Percentiles rank a stretch among this genome's conserved stretches.
phyloP scores from a whole-genome alignment of 1,140 invertebrate genomes.

The Polypedilum pembai region DNA sequence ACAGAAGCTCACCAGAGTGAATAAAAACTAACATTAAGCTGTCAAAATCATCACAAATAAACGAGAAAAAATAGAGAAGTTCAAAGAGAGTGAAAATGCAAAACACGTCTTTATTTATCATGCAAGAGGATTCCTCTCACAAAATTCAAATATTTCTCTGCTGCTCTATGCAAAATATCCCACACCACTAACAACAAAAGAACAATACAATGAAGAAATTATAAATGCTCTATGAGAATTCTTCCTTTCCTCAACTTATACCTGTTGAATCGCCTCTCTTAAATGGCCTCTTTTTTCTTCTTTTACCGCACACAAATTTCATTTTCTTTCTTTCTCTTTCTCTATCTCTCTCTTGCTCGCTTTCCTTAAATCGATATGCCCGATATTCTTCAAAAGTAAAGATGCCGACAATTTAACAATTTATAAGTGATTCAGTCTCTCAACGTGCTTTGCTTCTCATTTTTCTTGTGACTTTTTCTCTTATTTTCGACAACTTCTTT shows the following conservation, averaged over 20 bases:
- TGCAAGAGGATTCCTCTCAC: too few species aligned
- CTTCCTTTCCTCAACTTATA: neutral
- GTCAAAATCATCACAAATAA: too few species aligned
- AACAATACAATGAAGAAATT: too few species aligned
- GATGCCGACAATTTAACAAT: slow-evolving; percentile 26
- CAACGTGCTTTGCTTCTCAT: neutral
- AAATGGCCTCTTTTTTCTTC: slow-evolving; percentile 21
- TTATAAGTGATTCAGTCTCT: slow-evolving; percentile 9
- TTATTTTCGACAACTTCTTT: slow-evolving; percentile 16
- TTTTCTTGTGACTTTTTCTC: neutral
- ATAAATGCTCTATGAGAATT: too few species aligned
- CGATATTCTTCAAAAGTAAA: slow-evolving; percentile 15
- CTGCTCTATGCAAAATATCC: too few species aligned
- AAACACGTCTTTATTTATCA: too few species aligned
- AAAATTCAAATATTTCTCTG: too few species aligned
- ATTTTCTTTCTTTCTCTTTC: slow-evolving; percentile 8
- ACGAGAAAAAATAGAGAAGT: too few species aligned
- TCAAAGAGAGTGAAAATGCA: too few species aligned
- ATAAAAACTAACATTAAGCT: too few species aligned
- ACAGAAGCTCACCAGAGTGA: too few species aligned
- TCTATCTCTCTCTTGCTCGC: neutral
- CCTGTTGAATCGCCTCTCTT: slow-evolving; percentile 15
- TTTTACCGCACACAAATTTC: neutral
- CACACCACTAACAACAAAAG: too few species aligned
- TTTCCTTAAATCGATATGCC: slow-evolving; percentile 15